Percentiles rank a stretch among this genome's conserved stretches.
Conservation (phyloP, 2,113 vertebrate genomes). For the Rutilus rutilus region DNA sequence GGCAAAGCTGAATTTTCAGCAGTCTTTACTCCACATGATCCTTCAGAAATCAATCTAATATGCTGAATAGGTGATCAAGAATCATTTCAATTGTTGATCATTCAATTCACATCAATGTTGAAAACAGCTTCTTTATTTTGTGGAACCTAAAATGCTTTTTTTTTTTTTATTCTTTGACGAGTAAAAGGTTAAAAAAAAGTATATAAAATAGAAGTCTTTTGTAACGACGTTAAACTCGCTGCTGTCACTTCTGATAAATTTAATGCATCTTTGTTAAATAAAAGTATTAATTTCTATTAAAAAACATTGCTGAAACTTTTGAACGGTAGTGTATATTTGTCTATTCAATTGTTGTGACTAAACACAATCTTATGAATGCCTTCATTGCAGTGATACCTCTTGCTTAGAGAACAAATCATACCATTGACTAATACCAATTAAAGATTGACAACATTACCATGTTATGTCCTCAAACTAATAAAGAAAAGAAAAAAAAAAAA, state of each 20-base stretch:
- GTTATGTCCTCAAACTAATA: conserved; percentile 14
- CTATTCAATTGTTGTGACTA: background rate
- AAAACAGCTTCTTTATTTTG: background rate
- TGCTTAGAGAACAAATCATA: background rate
- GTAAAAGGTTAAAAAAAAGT: background rate
- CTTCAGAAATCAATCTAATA: background rate
- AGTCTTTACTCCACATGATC: background rate
- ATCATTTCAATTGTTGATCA: background rate
- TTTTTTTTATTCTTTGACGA: background rate
- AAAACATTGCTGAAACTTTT: no score
- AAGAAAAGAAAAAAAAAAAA: background rate
- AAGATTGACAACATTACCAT: conserved; percentile 1
- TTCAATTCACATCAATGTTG: background rate
- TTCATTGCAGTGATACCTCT: background rate
- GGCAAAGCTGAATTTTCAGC: background rate
- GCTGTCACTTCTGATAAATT: background rate
- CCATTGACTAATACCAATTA: background rate
- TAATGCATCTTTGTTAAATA: no score
- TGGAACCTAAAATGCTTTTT: background rate
- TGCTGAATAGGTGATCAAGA: background rate
- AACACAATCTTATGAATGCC: background rate
- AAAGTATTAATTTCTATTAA: no score
- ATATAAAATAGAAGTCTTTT: background rate
- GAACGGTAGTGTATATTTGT: background rate
- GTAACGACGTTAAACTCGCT: background rate